These are phyloP conservation scores for Ormyrus pomaceus DNA, from an alignment of 2,888 invertebrate species.

Conservation along the genomic window DNA sequence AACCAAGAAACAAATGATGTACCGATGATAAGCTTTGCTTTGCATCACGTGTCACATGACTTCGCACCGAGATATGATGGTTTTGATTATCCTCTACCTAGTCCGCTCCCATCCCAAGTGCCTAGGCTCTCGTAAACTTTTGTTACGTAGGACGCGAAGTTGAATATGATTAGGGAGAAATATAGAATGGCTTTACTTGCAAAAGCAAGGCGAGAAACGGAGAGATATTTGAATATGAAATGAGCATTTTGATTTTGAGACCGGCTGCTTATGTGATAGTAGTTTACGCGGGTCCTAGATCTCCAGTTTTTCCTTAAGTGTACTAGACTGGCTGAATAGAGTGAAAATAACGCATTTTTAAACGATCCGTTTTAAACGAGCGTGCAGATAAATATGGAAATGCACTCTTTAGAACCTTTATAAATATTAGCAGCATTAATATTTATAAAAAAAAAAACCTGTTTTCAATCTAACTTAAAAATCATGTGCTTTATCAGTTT, in stretches of 20 bases:
- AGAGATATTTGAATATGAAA: not conserved
- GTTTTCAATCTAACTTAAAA: not conserved
- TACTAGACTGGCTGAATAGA: conserved; percentile 24
- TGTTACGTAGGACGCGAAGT: conserved; percentile 15
- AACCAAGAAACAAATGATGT: conserved; percentile 69
- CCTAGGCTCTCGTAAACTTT: conserved; percentile 67
- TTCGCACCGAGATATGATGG: conserved; percentile 74
- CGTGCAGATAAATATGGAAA: conserved; percentile 26
- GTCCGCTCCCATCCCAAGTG: conserved; percentile 64
- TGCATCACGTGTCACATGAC: conserved; percentile 73
- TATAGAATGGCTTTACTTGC: not conserved
- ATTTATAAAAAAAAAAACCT: conserved; percentile 1
- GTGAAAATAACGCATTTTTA: conserved; percentile 41
- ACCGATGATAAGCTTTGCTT: conserved; percentile 72
- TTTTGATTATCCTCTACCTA: conserved; percentile 72
- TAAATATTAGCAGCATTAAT: conserved; percentile 1
- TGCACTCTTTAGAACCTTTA: conserved; percentile 7
- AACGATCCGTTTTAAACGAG: conserved; percentile 42
- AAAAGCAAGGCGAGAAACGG: conserved; percentile 17
- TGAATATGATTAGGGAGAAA: conserved; percentile 13
- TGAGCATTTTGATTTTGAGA: not conserved
- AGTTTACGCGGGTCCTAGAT: conserved; percentile 66
- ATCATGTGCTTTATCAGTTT: not conserved
- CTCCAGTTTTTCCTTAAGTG: conserved; percentile 58
- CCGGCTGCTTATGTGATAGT: conserved; percentile 26